phyloP scores from a whole-genome alignment of 1,140 invertebrate genomes.

The Coelopa frigida region DNA sequence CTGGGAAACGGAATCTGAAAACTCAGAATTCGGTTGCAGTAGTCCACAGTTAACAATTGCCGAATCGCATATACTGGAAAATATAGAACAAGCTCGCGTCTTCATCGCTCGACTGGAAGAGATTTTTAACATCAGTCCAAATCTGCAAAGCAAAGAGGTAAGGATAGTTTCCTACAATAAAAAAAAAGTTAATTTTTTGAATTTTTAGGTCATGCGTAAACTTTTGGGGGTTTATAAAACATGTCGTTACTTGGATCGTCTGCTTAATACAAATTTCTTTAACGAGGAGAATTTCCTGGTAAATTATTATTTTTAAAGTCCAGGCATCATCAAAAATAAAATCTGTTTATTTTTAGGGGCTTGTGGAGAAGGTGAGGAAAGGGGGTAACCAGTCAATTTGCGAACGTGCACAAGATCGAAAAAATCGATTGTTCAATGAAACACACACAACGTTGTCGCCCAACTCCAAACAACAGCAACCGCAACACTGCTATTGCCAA shows the following conservation, averaged over 20 bases:
- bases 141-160: constrained; percentile 62
- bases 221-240: constrained; percentile 78
- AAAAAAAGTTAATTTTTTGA: constrained; percentile 15
- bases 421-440: constrained; percentile 19
- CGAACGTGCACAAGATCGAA: constrained; percentile 53
- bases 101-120: constrained; percentile 68
- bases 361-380: constrained; percentile 54
- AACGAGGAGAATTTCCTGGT: constrained; percentile 66
- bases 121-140: constrained; percentile 66
- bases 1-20: constrained; percentile 76
- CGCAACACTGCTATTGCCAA: not conserved
- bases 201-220: constrained; percentile 59
- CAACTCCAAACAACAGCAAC: constrained; percentile 5
- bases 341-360: constrained; percentile 29
- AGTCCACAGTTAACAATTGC: constrained; percentile 23
- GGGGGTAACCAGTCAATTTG: constrained; percentile 46
- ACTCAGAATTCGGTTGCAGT: constrained; percentile 41
- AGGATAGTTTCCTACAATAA: not conserved
- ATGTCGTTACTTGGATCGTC: constrained; percentile 73
- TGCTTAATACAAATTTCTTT: constrained; percentile 80
- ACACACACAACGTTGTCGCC: constrained; percentile 2
- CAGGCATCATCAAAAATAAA: not conserved
- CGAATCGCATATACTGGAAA: constrained; percentile 60
- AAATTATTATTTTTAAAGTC: not conserved
- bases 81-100: constrained; percentile 65